These are phyloP conservation scores for Brachymystax lenok DNA, from an alignment of 2,797 vertebrate genomes.

Conservation along the genomic window DNA sequence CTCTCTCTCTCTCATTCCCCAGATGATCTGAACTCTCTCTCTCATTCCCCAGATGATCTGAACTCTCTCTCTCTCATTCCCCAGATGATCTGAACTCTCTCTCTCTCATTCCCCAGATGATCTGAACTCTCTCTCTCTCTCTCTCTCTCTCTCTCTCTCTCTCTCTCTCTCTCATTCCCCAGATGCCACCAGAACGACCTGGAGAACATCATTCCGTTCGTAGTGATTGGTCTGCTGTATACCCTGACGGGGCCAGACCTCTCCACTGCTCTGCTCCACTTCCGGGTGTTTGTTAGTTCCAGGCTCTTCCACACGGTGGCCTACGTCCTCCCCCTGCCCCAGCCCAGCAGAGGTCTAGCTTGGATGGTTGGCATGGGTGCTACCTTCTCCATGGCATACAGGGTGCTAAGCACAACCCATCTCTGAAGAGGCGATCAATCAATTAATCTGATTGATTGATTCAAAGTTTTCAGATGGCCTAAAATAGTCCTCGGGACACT, in stretches of 20 bases:
- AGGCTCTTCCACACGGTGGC: slow-evolving; percentile 82
- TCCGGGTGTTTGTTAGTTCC: slow-evolving; percentile 80
- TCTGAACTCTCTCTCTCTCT: too few species aligned
- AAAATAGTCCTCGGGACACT: too few species aligned
- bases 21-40: too few species aligned
- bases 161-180: neutral
- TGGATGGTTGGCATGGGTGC: slow-evolving; percentile 69
- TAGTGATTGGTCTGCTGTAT: slow-evolving; percentile 87
- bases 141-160: neutral
- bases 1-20: slow-evolving; percentile 33
- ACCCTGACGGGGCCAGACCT: slow-evolving; percentile 79
- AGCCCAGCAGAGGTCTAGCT: slow-evolving; percentile 80
- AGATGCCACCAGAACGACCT: slow-evolving; percentile 92
- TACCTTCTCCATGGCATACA: slow-evolving; percentile 85
- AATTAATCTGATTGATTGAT: neutral
- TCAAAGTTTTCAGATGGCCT: too few species aligned
- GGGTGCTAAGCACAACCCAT: slow-evolving; percentile 61
- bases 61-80: too few species aligned
- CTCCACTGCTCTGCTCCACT: slow-evolving; percentile 82
- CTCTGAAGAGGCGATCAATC: slow-evolving; percentile 53
- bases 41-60: too few species aligned
- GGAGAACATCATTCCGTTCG: slow-evolving; percentile 89
- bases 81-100: too few species aligned
- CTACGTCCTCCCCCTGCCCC: slow-evolving; percentile 81
- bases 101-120: too few species aligned